Conservation (phyloP, 2,888 invertebrate species). For the Calephelis perditalis region DNA sequence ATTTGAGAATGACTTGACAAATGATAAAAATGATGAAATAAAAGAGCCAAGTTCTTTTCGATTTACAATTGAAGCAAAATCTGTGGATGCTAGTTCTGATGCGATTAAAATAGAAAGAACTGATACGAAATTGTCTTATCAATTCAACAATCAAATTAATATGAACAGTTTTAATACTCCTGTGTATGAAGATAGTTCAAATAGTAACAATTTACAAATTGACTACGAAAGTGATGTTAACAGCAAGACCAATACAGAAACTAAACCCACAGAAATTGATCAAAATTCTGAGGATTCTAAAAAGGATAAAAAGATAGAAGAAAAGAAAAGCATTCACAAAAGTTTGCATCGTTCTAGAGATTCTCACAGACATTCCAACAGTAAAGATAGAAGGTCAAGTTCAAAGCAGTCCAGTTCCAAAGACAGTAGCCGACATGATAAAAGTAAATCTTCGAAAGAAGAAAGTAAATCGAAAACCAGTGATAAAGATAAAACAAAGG, state of each 20-base stretch:
- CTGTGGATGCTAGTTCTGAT: constrained; percentile 47
- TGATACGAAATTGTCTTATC: constrained; percentile 50
- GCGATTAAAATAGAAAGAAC: constrained; percentile 43
- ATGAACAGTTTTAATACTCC: constrained; percentile 60
- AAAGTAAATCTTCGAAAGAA: constrained; percentile 52
- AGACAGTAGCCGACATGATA: constrained; percentile 57
- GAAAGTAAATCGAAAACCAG: constrained; percentile 55
- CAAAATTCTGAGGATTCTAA: constrained; percentile 51
- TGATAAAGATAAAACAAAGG: constrained; percentile 54
- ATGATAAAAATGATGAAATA: constrained; percentile 46
- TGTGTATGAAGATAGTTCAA: constrained; percentile 66
- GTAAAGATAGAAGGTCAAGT: constrained; percentile 58
- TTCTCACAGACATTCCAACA: constrained; percentile 58
- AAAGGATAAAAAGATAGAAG: constrained; percentile 54
- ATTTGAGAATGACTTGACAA: constrained; percentile 55
- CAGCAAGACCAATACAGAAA: constrained; percentile 59
- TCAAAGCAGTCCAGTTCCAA: constrained; percentile 60
- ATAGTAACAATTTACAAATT: constrained; percentile 63
- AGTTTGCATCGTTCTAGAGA: constrained; percentile 64
- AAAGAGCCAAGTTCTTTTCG: constrained; percentile 59
- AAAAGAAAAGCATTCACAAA: constrained; percentile 54
- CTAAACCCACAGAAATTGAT: constrained; percentile 51
- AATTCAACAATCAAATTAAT: constrained; percentile 61
- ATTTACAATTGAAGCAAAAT: constrained; percentile 61
- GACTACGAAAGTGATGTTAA: constrained; percentile 72